A percentile compares a stretch with the other conserved stretches of the same genome.
Evolutionary conservation across 2,888 invertebrate genomes (phyloP).

Genomic region (Digitonthophagus gazella): DNA sequence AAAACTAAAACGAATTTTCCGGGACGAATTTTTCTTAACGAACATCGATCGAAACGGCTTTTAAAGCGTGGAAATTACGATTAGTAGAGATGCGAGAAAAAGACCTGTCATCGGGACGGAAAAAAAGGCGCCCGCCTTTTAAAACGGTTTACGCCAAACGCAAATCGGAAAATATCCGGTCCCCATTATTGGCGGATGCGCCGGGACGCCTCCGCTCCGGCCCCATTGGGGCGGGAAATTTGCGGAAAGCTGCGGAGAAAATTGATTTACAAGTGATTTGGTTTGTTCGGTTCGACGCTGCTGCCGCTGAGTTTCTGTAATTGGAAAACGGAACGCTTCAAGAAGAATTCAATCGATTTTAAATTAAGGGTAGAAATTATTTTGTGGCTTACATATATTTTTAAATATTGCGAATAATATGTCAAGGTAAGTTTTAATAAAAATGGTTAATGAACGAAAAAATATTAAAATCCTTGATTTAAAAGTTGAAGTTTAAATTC

Average conservation of each 20-base stretch:
- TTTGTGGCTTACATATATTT: too few relatives aligned
- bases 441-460: too few relatives aligned
- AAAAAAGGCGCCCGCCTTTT: background rate
- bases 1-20: too few relatives aligned
- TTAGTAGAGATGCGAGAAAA: background rate
- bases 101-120: too few relatives aligned
- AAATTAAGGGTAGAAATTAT: too few relatives aligned
- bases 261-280: background rate
- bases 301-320: background rate
- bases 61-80: background rate
- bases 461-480: too few relatives aligned
- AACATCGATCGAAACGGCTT: background rate
- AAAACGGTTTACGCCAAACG: background rate
- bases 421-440: too few relatives aligned
- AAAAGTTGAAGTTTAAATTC: too few relatives aligned
- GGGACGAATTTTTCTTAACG: conserved; percentile 2
- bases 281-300: background rate
- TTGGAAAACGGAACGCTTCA: background rate
- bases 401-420: too few relatives aligned
- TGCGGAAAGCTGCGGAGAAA: background rate
- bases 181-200: background rate
- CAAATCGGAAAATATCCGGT: background rate
- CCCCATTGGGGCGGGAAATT: background rate
- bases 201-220: too few relatives aligned
- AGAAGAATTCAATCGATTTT: too few relatives aligned